Conservation (phyloP, 1,140 invertebrate genomes). For the Magallana angulata region DNA sequence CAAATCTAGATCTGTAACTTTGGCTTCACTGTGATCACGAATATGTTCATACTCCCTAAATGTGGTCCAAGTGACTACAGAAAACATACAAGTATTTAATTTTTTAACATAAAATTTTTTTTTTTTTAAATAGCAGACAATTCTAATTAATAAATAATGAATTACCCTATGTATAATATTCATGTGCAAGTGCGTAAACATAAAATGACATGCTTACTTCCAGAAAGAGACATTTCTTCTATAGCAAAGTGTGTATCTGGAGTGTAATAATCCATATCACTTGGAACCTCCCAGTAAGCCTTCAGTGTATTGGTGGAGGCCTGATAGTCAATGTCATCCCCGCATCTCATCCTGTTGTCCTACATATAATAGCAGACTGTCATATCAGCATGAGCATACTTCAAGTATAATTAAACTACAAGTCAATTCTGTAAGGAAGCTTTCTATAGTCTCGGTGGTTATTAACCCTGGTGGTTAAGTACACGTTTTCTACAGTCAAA, state of each 20-base stretch:
- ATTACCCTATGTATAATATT: too few relatives aligned
- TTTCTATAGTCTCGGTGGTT: too few relatives aligned
- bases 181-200: too few relatives aligned
- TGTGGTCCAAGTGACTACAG: constrained; percentile 50
- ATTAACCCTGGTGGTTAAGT: too few relatives aligned
- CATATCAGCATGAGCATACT: not conserved
- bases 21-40: constrained; percentile 40
- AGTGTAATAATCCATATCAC: constrained; percentile 34
- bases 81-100: not conserved
- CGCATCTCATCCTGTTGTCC: constrained; percentile 46
- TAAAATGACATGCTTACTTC: constrained; percentile 26
- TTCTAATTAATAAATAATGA: too few relatives aligned
- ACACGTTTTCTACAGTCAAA: too few relatives aligned
- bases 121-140: too few relatives aligned
- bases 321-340: constrained; percentile 46
- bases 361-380: constrained; percentile 1
- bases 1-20: constrained; percentile 45
- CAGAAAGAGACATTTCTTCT: constrained; percentile 31
- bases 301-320: constrained; percentile 42
- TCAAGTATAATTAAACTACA: not conserved
- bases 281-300: constrained; percentile 49
- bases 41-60: constrained; percentile 54
- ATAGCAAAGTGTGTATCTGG: constrained; percentile 48
- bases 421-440: not conserved
- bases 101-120: not conserved